These are phyloP conservation scores for Therioaphis trifolii DNA, from an alignment of 2,888 invertebrate species.

Conservation along the genomic window DNA sequence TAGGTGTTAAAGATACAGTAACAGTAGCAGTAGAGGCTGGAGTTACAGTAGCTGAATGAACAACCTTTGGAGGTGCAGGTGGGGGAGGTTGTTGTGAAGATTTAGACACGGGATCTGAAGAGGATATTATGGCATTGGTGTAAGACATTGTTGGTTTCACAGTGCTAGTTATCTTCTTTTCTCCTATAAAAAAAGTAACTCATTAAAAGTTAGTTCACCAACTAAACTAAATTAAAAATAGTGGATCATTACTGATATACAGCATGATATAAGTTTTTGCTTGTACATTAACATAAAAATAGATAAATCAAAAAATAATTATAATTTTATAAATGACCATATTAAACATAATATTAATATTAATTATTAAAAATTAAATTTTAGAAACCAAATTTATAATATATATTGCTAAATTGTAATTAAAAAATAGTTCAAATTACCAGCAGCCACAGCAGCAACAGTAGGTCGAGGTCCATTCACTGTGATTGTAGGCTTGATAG, in stretches of 20 bases:
- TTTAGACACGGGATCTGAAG: conserved; percentile 67
- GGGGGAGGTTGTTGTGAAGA: conserved; percentile 70
- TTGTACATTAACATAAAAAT: too few species aligned
- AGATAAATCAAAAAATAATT: too few species aligned
- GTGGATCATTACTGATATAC: too few species aligned
- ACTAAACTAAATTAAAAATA: too few species aligned
- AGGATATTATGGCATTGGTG: conserved; percentile 73
- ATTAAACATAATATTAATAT: background rate
- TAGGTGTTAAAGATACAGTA: conserved; percentile 67
- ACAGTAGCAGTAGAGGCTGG: conserved; percentile 69
- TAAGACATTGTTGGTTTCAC: conserved; percentile 73
- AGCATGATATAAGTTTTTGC: too few species aligned
- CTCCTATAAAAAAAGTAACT: conserved; percentile 45
- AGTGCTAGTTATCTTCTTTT: conserved; percentile 65
- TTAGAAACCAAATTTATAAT: background rate
- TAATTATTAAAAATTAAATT: background rate
- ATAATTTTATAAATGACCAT: background rate
- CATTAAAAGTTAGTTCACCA: background rate
- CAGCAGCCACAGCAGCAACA: conserved; percentile 58
- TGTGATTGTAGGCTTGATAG: conserved; percentile 53
- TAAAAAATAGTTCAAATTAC: conserved; percentile 22
- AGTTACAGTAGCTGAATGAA: conserved; percentile 46
- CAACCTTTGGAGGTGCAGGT: conserved; percentile 69
- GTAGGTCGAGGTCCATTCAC: conserved; percentile 53
- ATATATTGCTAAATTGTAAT: background rate